A percentile compares a stretch with the other conserved stretches of the same genome.
These are phyloP conservation scores for Turdus rufiventris DNA, from an alignment of 2,113 vertebrate species.

Conservation along the genomic window DNA sequence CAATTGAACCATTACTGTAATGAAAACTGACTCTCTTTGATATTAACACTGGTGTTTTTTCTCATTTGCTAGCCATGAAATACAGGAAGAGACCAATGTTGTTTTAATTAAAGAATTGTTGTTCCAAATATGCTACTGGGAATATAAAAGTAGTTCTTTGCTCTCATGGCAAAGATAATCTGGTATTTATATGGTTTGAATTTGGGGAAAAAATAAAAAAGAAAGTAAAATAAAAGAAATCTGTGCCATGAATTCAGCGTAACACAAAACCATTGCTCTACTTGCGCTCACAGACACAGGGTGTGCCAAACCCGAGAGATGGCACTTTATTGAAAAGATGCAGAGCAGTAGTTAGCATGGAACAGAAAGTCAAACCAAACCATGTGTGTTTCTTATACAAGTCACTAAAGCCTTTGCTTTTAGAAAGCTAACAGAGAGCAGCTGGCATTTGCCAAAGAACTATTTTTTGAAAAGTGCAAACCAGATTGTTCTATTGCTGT, in stretches of 20 bases:
- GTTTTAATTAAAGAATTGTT: constrained; percentile 60
- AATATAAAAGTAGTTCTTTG: constrained; percentile 27
- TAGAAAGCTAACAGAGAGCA: constrained; percentile 31
- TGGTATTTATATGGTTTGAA: constrained; percentile 32
- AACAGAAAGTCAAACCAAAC: constrained; percentile 28
- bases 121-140: constrained; percentile 55
- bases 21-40: constrained; percentile 73
- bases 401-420: constrained; percentile 14
- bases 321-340: constrained; percentile 11
- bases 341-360: not conserved
- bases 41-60: constrained; percentile 68
- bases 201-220: not conserved
- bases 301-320: constrained; percentile 1
- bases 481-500: constrained; percentile 1
- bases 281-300: not conserved
- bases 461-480: constrained; percentile 33
- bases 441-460: constrained; percentile 44
- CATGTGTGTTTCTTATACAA: not conserved
- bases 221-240: not conserved
- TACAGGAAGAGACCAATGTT: constrained; percentile 54
- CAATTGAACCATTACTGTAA: constrained; percentile 66
- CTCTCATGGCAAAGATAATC: constrained; percentile 16
- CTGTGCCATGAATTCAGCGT: not conserved
- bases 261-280: constrained; percentile 3
- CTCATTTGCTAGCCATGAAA: constrained; percentile 63